Evolutionary conservation across 2,888 invertebrate species (phyloP).

Genomic region (Hydrotaea diabolus): DNA sequence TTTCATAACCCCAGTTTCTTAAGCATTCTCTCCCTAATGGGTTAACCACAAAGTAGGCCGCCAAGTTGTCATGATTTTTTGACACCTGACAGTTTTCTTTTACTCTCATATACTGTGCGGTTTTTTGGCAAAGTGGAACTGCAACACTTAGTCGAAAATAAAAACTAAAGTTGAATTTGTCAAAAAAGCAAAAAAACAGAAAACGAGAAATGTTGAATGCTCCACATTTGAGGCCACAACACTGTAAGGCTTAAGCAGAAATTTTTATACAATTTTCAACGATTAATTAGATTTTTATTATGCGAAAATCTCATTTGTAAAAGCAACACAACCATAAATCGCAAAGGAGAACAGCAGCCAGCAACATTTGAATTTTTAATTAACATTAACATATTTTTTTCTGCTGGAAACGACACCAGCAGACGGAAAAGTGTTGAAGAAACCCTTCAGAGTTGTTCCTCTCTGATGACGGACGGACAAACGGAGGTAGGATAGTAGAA

Average conservation of each 20-base stretch:
- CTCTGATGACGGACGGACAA: neutral
- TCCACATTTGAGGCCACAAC: neutral
- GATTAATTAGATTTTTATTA: conserved; percentile 16
- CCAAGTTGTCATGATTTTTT: conserved; percentile 27
- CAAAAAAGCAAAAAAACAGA: neutral
- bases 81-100: conserved; percentile 30
- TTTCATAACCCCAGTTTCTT: too few relatives aligned
- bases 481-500: neutral
- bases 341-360: neutral
- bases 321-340: neutral
- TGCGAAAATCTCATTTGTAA: neutral
- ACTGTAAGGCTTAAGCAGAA: neutral
- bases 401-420: neutral
- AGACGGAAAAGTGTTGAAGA: neutral
- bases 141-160: neutral
- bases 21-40: neutral
- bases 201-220: neutral
- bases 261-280: neutral
- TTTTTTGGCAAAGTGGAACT: neutral
- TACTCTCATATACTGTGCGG: neutral
- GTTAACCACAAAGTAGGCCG: conserved; percentile 26
- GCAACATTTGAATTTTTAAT: conserved; percentile 26
- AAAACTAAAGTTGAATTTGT: neutral
- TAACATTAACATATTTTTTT: conserved; percentile 13
- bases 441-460: neutral